A percentile compares a stretch with the other conserved stretches of the same genome.
These are phyloP conservation scores for Styela clava DNA, from an alignment of 23 tunicate genomes.

Conservation along the genomic window DNA sequence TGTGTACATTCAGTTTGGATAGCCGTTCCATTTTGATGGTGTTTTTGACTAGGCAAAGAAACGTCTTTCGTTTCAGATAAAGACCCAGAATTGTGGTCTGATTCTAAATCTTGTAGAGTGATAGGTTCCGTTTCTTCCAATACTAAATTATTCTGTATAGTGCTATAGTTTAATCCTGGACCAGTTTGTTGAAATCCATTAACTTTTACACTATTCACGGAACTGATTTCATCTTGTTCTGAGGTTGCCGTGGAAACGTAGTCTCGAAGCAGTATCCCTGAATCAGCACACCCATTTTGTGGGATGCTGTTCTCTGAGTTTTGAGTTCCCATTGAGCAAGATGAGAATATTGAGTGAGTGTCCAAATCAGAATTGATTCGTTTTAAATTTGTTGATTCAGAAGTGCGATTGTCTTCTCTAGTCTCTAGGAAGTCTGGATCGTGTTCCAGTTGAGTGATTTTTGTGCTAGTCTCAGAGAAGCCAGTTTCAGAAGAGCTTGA, in stretches of 20 bases:
- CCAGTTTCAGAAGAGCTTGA: background rate
- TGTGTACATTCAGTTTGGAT: no score
- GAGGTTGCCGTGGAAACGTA: conserved; percentile 16
- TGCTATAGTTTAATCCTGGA: no score
- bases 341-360: background rate
- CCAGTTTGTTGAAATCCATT: background rate
- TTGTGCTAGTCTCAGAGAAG: background rate
- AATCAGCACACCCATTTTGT: background rate
- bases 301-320: background rate
- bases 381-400: background rate
- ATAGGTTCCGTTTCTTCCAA: no score
- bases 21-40: no score
- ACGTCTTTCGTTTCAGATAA: no score
- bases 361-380: background rate
- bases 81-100: no score
- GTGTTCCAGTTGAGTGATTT: background rate
- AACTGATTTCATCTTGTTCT: background rate
- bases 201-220: background rate
- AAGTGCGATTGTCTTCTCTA: background rate
- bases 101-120: no score
- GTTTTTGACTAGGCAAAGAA: no score
- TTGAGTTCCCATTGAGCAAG: background rate
- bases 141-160: no score
- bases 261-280: conserved; percentile 11
- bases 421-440: background rate